These are phyloP conservation scores for Spisula solida DNA, from an alignment of 2,888 invertebrate genomes.

Conservation along the genomic window DNA sequence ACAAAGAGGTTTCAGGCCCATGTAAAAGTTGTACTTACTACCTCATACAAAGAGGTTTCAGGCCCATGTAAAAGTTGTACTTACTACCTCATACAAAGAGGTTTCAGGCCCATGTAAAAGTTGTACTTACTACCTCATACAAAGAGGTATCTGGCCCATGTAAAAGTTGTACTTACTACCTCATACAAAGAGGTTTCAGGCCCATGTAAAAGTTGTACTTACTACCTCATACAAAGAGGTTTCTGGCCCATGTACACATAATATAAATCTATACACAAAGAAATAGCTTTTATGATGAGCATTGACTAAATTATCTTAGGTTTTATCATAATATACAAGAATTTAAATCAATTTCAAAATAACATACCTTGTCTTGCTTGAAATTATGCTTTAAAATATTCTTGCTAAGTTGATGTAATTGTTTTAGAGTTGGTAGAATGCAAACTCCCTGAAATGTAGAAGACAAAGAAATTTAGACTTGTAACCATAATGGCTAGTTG, in stretches of 20 bases:
- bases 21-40: slow-evolving; percentile 15
- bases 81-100: too few species aligned
- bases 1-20: too few species aligned
- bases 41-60: not conserved
- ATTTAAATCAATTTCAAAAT: not conserved
- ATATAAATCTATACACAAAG: too few species aligned
- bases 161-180: too few species aligned
- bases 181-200: too few species aligned
- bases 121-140: not conserved
- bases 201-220: slow-evolving; percentile 29
- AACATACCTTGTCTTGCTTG: slow-evolving; percentile 88
- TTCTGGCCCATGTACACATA: too few species aligned
- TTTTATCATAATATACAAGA: too few species aligned
- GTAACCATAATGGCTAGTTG: too few species aligned
- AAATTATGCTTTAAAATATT: slow-evolving; percentile 87
- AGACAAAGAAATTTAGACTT: not conserved
- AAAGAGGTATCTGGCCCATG: not conserved
- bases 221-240: not conserved
- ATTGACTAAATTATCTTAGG: too few species aligned
- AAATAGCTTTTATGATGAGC: too few species aligned
- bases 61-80: too few species aligned
- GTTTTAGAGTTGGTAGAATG: slow-evolving; percentile 87
- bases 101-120: slow-evolving; percentile 32
- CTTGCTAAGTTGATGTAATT: slow-evolving; percentile 87
- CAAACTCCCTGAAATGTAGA: slow-evolving; percentile 84